Percentiles rank a stretch among this genome's conserved stretches.
phyloP scores from a whole-genome alignment of 1,140 invertebrate genomes.

The Spodoptera litura region DNA sequence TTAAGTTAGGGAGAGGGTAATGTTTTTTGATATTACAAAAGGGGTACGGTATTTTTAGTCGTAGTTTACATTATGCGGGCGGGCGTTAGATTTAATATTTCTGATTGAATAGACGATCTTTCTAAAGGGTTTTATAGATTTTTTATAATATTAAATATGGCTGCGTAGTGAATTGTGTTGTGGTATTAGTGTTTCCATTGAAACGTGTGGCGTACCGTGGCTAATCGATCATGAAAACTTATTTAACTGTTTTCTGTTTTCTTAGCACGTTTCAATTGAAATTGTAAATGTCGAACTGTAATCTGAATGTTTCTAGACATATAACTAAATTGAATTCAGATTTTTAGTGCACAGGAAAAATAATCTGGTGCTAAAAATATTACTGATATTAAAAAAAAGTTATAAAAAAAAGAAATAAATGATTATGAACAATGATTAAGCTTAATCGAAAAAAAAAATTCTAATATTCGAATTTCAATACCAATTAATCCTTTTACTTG shows the following conservation, averaged over 20 bases:
- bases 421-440: not conserved
- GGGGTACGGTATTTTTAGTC: conserved; percentile 62
- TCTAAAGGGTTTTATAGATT: conserved; percentile 66
- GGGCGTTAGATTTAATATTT: conserved; percentile 61
- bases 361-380: not conserved
- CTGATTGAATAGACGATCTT: conserved; percentile 63
- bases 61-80: conserved; percentile 57
- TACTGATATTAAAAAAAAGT: not conserved
- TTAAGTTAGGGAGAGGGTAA: conserved; percentile 77
- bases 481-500: conserved; percentile 73
- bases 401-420: not conserved
- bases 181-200: conserved; percentile 19
- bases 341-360: not conserved
- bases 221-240: conserved; percentile 13
- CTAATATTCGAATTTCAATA: conserved; percentile 37
- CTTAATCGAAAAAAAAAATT: conserved; percentile 8
- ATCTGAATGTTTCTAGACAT: too few relatives aligned
- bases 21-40: conserved; percentile 62
- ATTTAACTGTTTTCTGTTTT: not conserved
- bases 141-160: conserved; percentile 59
- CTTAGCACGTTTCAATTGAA: not conserved
- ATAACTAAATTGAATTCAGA: not conserved
- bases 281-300: too few relatives aligned
- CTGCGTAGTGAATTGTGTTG: conserved; percentile 9
- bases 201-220: not conserved